Conservation (phyloP, 2,113 vertebrate species). For the Vidua macroura region DNA sequence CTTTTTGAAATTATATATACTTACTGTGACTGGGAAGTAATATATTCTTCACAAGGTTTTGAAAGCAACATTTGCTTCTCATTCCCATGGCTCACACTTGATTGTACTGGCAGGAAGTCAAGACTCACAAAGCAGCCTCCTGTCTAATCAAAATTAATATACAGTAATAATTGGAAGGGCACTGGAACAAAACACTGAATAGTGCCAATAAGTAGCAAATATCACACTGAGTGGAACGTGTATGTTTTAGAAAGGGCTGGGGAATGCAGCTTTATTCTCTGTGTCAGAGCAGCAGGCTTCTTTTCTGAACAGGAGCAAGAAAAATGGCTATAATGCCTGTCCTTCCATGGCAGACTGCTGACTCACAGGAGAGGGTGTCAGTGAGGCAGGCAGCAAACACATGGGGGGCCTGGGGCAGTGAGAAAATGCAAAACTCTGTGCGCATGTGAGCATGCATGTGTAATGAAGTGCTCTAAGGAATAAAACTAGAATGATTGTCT, state of each 20-base stretch:
- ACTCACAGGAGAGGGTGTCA: background rate
- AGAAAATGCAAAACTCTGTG: background rate
- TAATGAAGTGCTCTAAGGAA: background rate
- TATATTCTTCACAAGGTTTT: slow-evolving; percentile 51
- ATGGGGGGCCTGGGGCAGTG: background rate
- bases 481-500: background rate
- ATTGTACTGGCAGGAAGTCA: slow-evolving; percentile 74
- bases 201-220: slow-evolving; percentile 56
- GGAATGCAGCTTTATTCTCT: slow-evolving; percentile 9
- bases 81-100: slow-evolving; percentile 65
- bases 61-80: slow-evolving; percentile 72
- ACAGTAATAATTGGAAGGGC: slow-evolving; percentile 70
- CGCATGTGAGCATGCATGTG: accelerated
- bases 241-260: background rate
- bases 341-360: background rate
- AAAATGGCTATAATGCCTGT: background rate
- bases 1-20: slow-evolving; percentile 23
- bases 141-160: slow-evolving; percentile 77
- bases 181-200: slow-evolving; percentile 52
- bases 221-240: slow-evolving; percentile 10
- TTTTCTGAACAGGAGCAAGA: background rate
- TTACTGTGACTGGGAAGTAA: slow-evolving; percentile 39
- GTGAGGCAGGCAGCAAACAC: background rate
- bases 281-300: background rate
- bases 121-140: slow-evolving; percentile 69